A percentile compares a stretch with the other conserved stretches of the same genome.
These are phyloP conservation scores for Sebastiscus albofasciatus DNA, from an alignment of 2,797 vertebrate genomes.

Conservation along the genomic window DNA sequence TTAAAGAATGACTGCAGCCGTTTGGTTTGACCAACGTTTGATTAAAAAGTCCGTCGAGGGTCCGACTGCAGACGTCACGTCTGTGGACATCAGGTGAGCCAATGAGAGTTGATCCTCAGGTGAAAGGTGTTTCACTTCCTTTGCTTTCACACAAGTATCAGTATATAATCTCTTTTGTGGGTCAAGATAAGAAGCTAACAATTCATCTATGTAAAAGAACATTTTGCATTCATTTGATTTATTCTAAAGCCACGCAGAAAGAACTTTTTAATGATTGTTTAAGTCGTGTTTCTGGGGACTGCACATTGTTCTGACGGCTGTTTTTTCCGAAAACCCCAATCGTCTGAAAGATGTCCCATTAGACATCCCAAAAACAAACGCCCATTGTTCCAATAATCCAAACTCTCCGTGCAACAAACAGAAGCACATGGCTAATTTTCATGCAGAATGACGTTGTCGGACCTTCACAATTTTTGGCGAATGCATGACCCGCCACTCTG, in stretches of 20 bases:
- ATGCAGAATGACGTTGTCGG: no score
- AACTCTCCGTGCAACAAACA: no score
- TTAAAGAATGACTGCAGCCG: not conserved
- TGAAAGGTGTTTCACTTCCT: not conserved
- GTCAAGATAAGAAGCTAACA: not conserved
- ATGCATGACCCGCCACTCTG: no score
- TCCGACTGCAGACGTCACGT: no score
- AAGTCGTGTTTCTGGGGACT: not conserved
- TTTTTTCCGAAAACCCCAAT: no score
- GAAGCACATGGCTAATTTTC: no score
- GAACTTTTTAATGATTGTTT: not conserved
- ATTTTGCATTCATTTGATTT: not conserved
- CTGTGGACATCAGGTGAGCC: not conserved
- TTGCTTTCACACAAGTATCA: not conserved
- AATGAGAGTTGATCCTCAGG: not conserved
- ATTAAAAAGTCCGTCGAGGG: not conserved
- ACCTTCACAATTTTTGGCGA: no score
- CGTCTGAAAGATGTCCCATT: no score
- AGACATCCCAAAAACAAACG: no score
- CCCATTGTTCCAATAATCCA: no score
- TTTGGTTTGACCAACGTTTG: not conserved
- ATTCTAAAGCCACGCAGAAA: not conserved
- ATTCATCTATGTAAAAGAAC: not conserved
- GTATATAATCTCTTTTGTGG: not conserved
- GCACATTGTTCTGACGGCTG: fast-evolving